Evolutionary conservation across 1,140 invertebrate species (phyloP), one percentile per base, ranked within the genome.

Genomic region (Diploscapter pachys): DNA sequence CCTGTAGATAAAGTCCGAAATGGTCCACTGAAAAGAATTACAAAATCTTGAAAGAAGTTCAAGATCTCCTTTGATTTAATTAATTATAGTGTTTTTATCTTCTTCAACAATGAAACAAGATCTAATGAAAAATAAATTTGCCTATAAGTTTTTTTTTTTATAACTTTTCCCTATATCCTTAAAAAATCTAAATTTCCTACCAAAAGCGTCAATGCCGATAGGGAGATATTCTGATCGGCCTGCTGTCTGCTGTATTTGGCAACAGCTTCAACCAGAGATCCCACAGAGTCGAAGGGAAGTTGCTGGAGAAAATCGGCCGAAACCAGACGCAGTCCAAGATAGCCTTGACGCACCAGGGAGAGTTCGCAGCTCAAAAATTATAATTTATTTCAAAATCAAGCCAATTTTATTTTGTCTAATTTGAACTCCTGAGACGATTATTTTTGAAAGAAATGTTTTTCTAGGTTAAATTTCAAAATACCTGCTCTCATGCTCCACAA

Each of bases 171-270:
- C 31, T 31, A 31, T 31, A 31, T 31, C 31, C 31, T 31, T 31
- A 31, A 31, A 31, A 31, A 31, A 31, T 31, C 31, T 31, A 31
- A 31, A 31, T 31, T 52, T 84, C 82, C 87, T 86, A 96, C 94
- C 92, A 98, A 92, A 49, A 97, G 88, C 69, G 95, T 95, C 77
- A 99, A 92, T 63, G 96, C 95, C 31, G 95, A 97, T n/a, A 99
- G 89, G 51, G 95, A 96, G 80, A 99, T 96, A 87, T 99, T 99
- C 13, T 98, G 88, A 87, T 99, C 95, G 86, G 95, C 92, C 51
- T 92, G 94, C 88, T 99, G 96, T 6, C 92, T 91, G 0, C 95
- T 95, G 88, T 98, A 99, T 84, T 93, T 94, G 0, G 94, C 93
- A 48, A 94, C 93, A 4, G 95, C 95, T 81, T 95, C 93, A 6